A percentile compares a stretch with the other conserved stretches of the same genome.
Evolutionary conservation across 2,113 vertebrate species (phyloP).

Genomic region (Albula goreensis): DNA sequence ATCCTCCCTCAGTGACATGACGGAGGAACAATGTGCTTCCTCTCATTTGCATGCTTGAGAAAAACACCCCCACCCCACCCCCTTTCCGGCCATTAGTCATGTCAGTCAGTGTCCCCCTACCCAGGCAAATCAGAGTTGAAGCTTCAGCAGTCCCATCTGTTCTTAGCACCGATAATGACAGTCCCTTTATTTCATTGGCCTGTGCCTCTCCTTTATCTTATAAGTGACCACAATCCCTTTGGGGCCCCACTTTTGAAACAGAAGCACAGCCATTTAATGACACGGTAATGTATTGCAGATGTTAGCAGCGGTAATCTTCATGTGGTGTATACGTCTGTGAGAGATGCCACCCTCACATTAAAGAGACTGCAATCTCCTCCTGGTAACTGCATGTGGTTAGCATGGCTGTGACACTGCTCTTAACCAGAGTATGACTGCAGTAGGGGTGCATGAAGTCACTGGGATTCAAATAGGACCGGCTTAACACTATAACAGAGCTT

Average conservation of each 20-base stretch:
- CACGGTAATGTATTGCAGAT: slow-evolving; percentile 59
- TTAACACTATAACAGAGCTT: not conserved
- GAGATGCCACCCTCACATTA: slow-evolving; percentile 16
- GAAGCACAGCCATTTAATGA: slow-evolving; percentile 51
- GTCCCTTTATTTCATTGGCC: not conserved
- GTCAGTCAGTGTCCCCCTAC: slow-evolving; percentile 39
- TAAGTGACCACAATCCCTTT: slow-evolving; percentile 53
- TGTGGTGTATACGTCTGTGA: slow-evolving; percentile 43
- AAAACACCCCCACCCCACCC: no score
- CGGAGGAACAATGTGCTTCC: no score
- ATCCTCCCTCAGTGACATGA: no score
- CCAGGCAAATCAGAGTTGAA: slow-evolving; percentile 33
- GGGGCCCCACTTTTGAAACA: slow-evolving; percentile 55
- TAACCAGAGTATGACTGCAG: not conserved
- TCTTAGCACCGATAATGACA: not conserved
- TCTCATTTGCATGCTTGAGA: no score
- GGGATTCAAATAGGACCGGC: not conserved
- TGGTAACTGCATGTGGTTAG: not conserved
- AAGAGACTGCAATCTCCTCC: not conserved
- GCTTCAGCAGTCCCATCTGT: not conserved
- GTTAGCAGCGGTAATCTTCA: slow-evolving; percentile 53
- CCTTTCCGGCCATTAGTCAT: no score
- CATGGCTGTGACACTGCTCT: not conserved
- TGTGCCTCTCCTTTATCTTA: not conserved
- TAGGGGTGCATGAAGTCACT: not conserved